A percentile compares a stretch with the other conserved stretches of the same genome.
Evolutionary conservation across 2,797 vertebrate genomes (phyloP).

Genomic region (Streptopelia turtur): DNA sequence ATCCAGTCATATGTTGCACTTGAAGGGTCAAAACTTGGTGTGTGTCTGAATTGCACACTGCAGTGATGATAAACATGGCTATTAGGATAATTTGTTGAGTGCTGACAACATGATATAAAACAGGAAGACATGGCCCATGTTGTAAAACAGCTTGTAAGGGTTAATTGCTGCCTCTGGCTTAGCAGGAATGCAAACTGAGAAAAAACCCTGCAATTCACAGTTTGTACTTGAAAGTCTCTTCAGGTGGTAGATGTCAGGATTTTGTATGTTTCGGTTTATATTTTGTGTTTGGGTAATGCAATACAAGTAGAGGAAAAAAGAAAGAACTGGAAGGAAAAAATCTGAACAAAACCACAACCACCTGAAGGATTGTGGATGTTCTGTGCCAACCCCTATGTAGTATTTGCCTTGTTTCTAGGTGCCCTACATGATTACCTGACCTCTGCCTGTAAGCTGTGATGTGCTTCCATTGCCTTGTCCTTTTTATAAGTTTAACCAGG

Average conservation of each 20-base stretch:
- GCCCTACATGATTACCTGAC: background rate
- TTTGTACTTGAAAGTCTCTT: background rate
- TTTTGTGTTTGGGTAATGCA: background rate
- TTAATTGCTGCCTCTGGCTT: slow-evolving; percentile 20
- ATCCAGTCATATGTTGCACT: background rate
- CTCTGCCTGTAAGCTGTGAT: background rate
- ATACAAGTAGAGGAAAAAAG: background rate
- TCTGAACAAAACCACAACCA: accelerated
- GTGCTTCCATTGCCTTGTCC: background rate
- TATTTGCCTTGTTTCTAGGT: background rate
- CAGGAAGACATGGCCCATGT: background rate
- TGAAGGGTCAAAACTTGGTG: background rate
- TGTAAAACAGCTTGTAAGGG: slow-evolving; percentile 11
- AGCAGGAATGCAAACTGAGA: background rate
- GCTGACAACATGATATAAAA: background rate
- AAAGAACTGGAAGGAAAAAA: background rate
- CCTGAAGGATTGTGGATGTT: background rate
- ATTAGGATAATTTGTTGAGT: background rate
- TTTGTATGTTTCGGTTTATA: background rate
- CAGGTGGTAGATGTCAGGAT: background rate
- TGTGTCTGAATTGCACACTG: background rate
- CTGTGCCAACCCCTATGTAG: background rate
- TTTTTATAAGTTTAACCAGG: background rate
- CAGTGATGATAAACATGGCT: background rate
- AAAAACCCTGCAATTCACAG: accelerated